Conservation (phyloP, 2,888 invertebrate genomes). For the Cantharis lateralis region DNA sequence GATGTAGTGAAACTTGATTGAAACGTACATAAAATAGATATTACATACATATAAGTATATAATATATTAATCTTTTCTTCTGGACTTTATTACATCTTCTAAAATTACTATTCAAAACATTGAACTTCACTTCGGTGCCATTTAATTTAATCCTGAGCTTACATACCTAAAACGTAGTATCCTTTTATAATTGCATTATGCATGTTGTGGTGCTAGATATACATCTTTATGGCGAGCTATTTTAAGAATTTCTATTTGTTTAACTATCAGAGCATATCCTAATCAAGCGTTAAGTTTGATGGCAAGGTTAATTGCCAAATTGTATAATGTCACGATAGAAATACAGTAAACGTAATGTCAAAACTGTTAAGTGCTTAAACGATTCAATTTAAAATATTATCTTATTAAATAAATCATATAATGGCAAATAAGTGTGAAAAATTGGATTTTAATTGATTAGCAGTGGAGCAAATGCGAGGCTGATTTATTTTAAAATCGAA, state of each 20-base stretch:
- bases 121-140: too few species aligned
- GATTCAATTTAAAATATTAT: slow-evolving; percentile 9
- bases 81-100: too few species aligned
- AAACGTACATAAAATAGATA: too few species aligned
- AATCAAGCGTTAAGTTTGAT: slow-evolving; percentile 1
- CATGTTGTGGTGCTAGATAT: background rate
- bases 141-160: too few species aligned
- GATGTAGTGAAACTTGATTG: too few species aligned
- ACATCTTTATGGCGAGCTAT: background rate
- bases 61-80: too few species aligned
- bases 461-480: background rate
- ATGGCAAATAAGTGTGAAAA: background rate
- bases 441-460: background rate
- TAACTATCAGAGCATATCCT: background rate
- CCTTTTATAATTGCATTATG: background rate
- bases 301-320: slow-evolving; percentile 15
- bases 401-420: slow-evolving; percentile 1
- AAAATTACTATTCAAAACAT: too few species aligned
- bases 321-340: slow-evolving; percentile 6
- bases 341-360: background rate
- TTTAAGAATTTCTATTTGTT: background rate
- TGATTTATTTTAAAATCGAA: background rate
- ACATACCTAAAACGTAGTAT: background rate
- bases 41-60: too few species aligned
- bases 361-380: background rate